Evolutionary conservation across 2,797 vertebrate species (phyloP).

Genomic region (Heteromormyrus szaboi): DNA sequence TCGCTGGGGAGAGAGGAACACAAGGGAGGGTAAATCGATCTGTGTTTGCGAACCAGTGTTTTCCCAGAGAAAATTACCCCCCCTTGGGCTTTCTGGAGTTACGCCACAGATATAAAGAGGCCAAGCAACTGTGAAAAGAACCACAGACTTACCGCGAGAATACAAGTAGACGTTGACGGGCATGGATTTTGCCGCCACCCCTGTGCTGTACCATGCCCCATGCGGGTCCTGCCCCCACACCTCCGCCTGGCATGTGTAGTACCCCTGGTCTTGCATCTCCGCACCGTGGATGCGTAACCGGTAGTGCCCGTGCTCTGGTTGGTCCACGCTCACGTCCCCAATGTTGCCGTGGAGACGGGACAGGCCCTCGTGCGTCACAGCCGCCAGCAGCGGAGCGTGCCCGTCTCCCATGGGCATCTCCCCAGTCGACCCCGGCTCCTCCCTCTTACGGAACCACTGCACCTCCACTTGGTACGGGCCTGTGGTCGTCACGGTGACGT

Average conservation of each 20-base stretch:
- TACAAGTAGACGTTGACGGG: constrained; percentile 73
- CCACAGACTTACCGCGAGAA: constrained; percentile 61
- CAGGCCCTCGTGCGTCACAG: constrained; percentile 67
- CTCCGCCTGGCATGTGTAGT: constrained; percentile 68
- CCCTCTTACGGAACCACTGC: constrained; percentile 64
- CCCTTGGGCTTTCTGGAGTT: not conserved
- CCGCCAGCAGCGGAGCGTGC: constrained; percentile 47
- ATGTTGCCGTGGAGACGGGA: constrained; percentile 54
- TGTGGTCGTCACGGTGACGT: constrained; percentile 63
- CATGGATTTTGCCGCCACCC: constrained; percentile 59
- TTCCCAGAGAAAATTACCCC: not conserved
- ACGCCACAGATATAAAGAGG: not conserved
- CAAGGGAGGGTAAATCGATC: not conserved
- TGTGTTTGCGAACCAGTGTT: not conserved
- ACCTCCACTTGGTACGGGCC: constrained; percentile 62
- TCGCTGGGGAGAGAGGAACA: constrained; percentile 46
- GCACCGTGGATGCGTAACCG: constrained; percentile 73
- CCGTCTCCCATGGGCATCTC: constrained; percentile 12
- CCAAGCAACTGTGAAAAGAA: not conserved
- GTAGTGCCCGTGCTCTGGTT: constrained; percentile 56
- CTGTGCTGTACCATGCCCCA: constrained; percentile 75
- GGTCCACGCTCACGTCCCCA: constrained; percentile 70
- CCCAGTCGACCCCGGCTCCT: not conserved
- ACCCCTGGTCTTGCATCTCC: constrained; percentile 63
- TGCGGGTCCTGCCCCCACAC: constrained; percentile 75